Conservation (phyloP, 2,113 vertebrate species). For the Paracyprichromis sp. region DNA sequence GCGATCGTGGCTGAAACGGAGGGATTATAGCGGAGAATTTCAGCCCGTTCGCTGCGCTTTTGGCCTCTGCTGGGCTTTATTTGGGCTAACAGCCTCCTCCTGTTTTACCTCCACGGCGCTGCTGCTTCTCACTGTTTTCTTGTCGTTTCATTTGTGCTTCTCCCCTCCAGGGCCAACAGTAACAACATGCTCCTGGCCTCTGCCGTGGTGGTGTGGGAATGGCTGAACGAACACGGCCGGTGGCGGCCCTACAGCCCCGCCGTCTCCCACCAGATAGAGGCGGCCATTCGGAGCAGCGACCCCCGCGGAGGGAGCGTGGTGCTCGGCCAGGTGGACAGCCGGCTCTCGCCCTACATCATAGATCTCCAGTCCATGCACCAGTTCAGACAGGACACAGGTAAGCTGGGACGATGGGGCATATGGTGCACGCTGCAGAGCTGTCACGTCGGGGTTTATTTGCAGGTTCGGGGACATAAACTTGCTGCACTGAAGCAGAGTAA, state of each 20-base stretch:
- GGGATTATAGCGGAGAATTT: background rate
- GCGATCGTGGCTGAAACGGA: background rate
- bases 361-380: constrained; percentile 89
- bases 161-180: constrained; percentile 47
- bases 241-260: constrained; percentile 88
- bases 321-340: constrained; percentile 83
- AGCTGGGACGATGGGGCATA: constrained; percentile 8
- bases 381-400: constrained; percentile 87
- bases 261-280: constrained; percentile 88
- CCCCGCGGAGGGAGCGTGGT: constrained; percentile 84
- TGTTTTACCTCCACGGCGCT: background rate
- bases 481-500: background rate
- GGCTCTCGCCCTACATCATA: constrained; percentile 83
- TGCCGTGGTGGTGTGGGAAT: constrained; percentile 89
- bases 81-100: background rate
- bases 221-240: constrained; percentile 89
- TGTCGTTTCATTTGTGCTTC: background rate
- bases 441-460: background rate
- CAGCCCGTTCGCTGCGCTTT: background rate
- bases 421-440: background rate
- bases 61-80: background rate
- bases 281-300: constrained; percentile 78
- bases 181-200: constrained; percentile 80
- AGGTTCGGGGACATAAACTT: background rate
- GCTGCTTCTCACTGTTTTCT: background rate